phyloP scores from a whole-genome alignment of 1,140 invertebrate species.

The Drosophila oshimai region DNA sequence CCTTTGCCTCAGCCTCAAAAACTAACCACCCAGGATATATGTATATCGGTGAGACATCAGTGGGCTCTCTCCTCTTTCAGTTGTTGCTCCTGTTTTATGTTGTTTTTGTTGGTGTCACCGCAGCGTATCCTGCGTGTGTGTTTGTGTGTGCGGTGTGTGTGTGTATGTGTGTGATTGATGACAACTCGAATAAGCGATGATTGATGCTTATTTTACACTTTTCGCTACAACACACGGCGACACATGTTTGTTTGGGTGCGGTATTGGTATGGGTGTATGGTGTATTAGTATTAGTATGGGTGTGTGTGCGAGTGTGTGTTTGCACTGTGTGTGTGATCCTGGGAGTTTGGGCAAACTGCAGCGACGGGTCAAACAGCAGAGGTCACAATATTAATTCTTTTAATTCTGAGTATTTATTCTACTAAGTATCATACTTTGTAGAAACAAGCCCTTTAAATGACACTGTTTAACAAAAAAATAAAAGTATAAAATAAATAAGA shows the following conservation, averaged over 20 bases:
- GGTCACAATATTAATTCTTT: no score
- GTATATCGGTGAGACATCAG: slow-evolving; percentile 27
- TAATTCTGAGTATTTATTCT: no score
- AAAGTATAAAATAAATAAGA: no score
- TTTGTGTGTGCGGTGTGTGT: slow-evolving; percentile 64
- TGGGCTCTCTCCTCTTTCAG: slow-evolving; percentile 12
- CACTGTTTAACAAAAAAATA: no score
- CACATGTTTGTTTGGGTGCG: slow-evolving; percentile 67
- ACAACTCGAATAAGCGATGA: slow-evolving; percentile 82
- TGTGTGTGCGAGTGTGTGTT: slow-evolving; percentile 1
- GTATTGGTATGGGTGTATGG: slow-evolving; percentile 30
- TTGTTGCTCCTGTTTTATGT: slow-evolving; percentile 42
- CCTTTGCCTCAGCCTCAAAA: slow-evolving; percentile 18
- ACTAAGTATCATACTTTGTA: no score
- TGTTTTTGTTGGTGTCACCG: slow-evolving; percentile 37
- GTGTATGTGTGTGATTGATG: slow-evolving; percentile 79
- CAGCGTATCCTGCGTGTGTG: slow-evolving; percentile 44
- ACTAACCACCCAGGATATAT: slow-evolving; percentile 47
- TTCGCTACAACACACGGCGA: slow-evolving; percentile 76
- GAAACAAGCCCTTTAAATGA: no score
- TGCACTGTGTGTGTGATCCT: slow-evolving; percentile 17
- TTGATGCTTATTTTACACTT: slow-evolving; percentile 82
- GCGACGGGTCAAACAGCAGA: not conserved
- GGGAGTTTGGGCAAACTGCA: slow-evolving; percentile 27
- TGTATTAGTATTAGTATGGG: not conserved